Conservation (phyloP, 2,797 vertebrate genomes). For the Nasua narica region DNA sequence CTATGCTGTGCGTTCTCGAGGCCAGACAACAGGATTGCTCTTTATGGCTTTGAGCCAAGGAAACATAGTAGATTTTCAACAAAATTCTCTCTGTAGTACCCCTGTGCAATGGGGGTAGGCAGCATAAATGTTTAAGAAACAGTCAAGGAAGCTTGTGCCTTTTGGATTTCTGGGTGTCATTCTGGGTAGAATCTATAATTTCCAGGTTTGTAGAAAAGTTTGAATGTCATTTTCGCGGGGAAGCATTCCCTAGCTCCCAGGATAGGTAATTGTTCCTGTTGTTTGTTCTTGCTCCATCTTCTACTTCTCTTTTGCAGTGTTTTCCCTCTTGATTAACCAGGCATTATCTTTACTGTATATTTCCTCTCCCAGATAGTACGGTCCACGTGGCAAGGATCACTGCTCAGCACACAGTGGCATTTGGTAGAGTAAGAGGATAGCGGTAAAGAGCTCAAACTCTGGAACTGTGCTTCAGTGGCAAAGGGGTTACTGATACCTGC, state of each 20-base stretch:
- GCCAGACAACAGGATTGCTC: neutral
- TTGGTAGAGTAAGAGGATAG: neutral
- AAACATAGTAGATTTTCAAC: neutral
- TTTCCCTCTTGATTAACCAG: neutral
- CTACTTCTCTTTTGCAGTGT: neutral
- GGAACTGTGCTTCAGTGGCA: neutral
- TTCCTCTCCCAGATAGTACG: neutral
- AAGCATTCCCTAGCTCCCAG: neutral
- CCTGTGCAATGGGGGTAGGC: neutral
- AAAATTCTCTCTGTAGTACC: neutral
- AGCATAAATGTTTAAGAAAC: neutral
- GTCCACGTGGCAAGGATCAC: neutral
- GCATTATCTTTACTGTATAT: neutral
- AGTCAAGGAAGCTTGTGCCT: neutral
- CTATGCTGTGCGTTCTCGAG: neutral
- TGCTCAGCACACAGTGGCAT: neutral
- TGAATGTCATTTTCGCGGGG: neutral
- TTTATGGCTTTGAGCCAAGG: neutral
- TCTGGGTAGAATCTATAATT: neutral
- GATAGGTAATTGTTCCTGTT: neutral
- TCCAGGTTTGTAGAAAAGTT: neutral
- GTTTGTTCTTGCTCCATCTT: neutral
- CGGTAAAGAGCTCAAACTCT: neutral
- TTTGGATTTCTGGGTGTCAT: neutral
- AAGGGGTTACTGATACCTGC: no score